phyloP scores from a whole-genome alignment of 1,140 invertebrate species.

The Ostrea edulis region DNA sequence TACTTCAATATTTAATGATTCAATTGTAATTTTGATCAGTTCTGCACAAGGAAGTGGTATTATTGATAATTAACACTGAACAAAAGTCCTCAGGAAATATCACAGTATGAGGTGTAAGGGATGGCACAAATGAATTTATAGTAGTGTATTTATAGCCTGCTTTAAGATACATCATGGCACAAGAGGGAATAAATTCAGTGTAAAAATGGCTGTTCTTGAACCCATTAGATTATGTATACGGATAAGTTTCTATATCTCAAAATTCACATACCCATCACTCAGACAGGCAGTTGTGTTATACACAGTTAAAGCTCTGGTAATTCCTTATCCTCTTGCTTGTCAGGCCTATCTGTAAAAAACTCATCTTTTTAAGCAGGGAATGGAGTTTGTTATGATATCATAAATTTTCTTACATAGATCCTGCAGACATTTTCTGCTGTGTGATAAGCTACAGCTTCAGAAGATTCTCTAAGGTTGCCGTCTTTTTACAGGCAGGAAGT shows the following conservation, averaged over 20 bases:
- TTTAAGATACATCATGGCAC: not conserved
- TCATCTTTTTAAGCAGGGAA: conserved; percentile 26
- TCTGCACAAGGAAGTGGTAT: too few relatives aligned
- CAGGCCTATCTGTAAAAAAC: not conserved
- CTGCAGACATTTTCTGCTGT: conserved; percentile 23
- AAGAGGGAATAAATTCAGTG: not conserved
- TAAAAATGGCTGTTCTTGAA: not conserved
- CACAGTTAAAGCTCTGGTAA: not conserved
- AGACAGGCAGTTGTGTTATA: not conserved
- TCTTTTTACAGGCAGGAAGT: conserved; percentile 25
- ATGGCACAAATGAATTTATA: too few relatives aligned
- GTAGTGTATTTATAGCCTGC: not conserved
- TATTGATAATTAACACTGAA: too few relatives aligned
- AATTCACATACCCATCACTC: not conserved
- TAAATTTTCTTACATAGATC: conserved; percentile 31
- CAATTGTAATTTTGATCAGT: too few relatives aligned
- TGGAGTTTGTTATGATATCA: conserved; percentile 26
- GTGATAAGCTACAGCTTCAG: not conserved
- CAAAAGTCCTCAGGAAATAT: too few relatives aligned
- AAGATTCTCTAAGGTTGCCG: not conserved
- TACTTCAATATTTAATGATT: too few relatives aligned
- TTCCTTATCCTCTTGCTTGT: not conserved
- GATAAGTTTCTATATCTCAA: not conserved
- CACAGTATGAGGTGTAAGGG: too few relatives aligned
- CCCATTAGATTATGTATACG: not conserved